phyloP scores from a whole-genome alignment of 2,888 invertebrate species.

The Cryptocheilus praepositus region DNA sequence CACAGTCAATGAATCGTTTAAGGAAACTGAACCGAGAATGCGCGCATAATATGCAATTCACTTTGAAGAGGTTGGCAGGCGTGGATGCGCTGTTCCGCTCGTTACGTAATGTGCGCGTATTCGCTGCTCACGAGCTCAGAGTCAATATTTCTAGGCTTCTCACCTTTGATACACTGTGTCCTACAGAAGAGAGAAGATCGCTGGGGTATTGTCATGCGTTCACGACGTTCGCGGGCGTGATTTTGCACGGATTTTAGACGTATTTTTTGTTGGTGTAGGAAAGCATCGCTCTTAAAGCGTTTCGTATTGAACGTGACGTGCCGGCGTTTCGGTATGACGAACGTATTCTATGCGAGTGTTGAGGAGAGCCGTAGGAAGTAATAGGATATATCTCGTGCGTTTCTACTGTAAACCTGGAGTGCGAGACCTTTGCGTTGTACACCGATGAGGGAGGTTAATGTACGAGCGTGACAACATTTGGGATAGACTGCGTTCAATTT shows the following conservation, averaged over 20 bases:
- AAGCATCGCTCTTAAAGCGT: too few species aligned
- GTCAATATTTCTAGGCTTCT: slow-evolving; percentile 45
- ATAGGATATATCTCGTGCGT: slow-evolving; percentile 38
- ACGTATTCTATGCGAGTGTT: slow-evolving; percentile 32
- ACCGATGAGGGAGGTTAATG: slow-evolving; percentile 22
- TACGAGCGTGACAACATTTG: slow-evolving; percentile 19
- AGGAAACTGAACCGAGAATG: neutral
- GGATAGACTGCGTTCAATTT: too few species aligned
- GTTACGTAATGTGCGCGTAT: slow-evolving; percentile 21
- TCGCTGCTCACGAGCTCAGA: slow-evolving; percentile 24
- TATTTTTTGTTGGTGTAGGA: neutral
- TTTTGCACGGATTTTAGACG: slow-evolving; percentile 22
- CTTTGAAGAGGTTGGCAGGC: slow-evolving; percentile 1
- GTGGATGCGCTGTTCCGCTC: slow-evolving; percentile 9
- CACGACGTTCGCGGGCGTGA: slow-evolving; percentile 11
- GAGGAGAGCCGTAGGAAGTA: slow-evolving; percentile 23
- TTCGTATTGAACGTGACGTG: too few species aligned
- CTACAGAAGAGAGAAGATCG: slow-evolving; percentile 9
- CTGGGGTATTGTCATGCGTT: slow-evolving; percentile 12
- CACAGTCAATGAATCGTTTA: slow-evolving; percentile 72
- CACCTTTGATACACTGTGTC: slow-evolving; percentile 27
- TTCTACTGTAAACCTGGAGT: slow-evolving; percentile 49
- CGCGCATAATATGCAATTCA: neutral
- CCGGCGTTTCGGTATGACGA: neutral
- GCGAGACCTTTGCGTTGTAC: slow-evolving; percentile 25